Evolutionary conservation across 2,797 vertebrate species (phyloP), one percentile per base, ranked within the genome.

Genomic region (Zenarchopterus dispar): DNA sequence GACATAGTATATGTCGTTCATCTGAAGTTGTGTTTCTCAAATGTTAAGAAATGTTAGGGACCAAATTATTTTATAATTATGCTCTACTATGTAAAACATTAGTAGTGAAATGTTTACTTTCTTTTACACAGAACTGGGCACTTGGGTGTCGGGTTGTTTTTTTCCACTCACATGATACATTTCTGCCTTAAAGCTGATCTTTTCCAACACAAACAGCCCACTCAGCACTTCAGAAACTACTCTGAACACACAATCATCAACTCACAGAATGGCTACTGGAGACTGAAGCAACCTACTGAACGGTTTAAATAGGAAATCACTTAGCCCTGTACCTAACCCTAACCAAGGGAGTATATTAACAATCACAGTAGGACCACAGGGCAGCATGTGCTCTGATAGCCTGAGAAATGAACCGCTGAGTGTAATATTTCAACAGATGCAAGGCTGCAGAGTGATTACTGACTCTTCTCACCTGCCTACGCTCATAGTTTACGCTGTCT

Each of bases 151-250:
- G 6, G n/a, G 17, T 19, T 15, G 17, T n/a, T n/a, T 53, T 68
- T 73, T n/a, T 53, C 50, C 28, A 28, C 3, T 8, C 28, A 28
- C 28, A 54, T 22, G 26, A 54, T 56, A 61, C 62, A 57, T 65
- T 62, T 60, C 18, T 73, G 53, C 77, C 63, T 79, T 70, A 66
- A 70, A 72, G 67, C 56, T 73, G 69, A 71, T 76, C 78, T 70
- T 52, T 67, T 67, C 68, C 61, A 62, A 59, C 73, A 60, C 63
- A 41, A 76, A 65, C 73, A 54, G 70, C 79, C 84, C 73, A 85
- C 79, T 88, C 86, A 77, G 86, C 73, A 70, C 47, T 72, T 81
- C 62, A 74, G 18, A 78, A 76, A 53, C 61, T 2, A 53, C 22
- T 5, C 56, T 50, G 72, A 85, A 71, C 63, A 52, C 64, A 80